Percentiles rank a stretch among this genome's conserved stretches.
phyloP scores from a whole-genome alignment of 2,888 invertebrate genomes.

The Cataglyphis altisquamis region DNA sequence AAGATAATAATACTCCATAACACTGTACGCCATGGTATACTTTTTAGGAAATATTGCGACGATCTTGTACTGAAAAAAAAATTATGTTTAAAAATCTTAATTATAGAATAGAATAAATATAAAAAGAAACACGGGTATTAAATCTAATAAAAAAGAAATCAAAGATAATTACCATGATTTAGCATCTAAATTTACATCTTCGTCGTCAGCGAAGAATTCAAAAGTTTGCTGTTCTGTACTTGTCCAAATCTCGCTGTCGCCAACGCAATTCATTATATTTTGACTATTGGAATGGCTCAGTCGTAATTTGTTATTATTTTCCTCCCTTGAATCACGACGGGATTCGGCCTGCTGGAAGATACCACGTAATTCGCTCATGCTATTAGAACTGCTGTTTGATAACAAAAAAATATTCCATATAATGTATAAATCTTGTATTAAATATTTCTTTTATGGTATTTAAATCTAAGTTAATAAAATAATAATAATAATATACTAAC shows the following conservation, averaged over 20 bases:
- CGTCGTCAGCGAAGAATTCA: slow-evolving; percentile 23
- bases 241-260: slow-evolving; percentile 14
- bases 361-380: slow-evolving; percentile 80
- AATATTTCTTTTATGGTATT: not conserved
- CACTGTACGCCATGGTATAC: slow-evolving; percentile 73
- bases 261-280: slow-evolving; percentile 22
- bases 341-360: slow-evolving; percentile 82
- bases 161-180: slow-evolving; percentile 32
- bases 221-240: slow-evolving; percentile 28
- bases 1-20: slow-evolving; percentile 79
- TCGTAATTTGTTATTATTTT: slow-evolving; percentile 80
- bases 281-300: slow-evolving; percentile 42
- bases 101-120: not conserved
- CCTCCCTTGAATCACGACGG: slow-evolving; percentile 80
- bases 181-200: slow-evolving; percentile 8
- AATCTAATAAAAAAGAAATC: not conserved
- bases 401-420: not conserved
- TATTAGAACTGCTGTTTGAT: slow-evolving; percentile 78
- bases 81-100: not conserved
- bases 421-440: not conserved
- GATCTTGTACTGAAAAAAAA: slow-evolving; percentile 55
- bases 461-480: slow-evolving; percentile 13
- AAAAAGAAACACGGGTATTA: too few species aligned
- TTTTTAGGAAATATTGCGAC: slow-evolving; percentile 55
- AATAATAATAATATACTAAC: slow-evolving; percentile 72